Conservation (phyloP, 64 coral and sea anemone species). For the Catalaphyllia jardinei region DNA sequence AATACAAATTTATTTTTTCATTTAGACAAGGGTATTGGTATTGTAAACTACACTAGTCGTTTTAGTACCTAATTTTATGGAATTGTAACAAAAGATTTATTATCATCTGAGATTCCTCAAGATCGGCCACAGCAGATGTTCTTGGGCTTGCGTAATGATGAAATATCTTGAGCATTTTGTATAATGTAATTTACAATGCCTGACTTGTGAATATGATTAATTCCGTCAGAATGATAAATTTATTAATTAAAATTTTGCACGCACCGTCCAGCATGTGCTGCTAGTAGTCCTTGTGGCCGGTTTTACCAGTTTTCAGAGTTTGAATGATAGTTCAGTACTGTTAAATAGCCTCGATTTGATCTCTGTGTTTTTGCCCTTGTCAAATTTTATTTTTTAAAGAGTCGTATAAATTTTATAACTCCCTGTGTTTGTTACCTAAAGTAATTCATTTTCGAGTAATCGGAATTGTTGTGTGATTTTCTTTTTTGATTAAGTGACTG, state of each 20-base stretch:
- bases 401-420: neutral
- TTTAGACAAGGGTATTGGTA: conserved; percentile 50
- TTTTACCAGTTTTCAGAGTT: neutral
- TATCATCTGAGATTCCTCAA: neutral
- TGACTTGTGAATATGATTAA: conserved; percentile 43
- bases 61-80: conserved; percentile 38
- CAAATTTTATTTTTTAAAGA: too few species aligned
- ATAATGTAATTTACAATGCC: neutral
- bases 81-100: conserved; percentile 39
- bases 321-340: neutral
- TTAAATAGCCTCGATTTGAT: neutral
- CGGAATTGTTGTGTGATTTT: too few species aligned
- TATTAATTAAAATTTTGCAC: neutral
- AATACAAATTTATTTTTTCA: conserved; percentile 84
- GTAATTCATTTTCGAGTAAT: too few species aligned
- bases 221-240: conserved; percentile 18
- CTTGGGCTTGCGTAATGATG: neutral
- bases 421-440: too few species aligned
- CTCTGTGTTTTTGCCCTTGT: neutral
- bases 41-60: conserved; percentile 17
- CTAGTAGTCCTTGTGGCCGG: neutral
- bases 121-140: neutral
- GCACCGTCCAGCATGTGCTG: neutral
- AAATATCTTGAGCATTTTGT: neutral
- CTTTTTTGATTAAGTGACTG: neutral